Evolutionary conservation across 2,888 invertebrate genomes (phyloP).

Genomic region (Eustalomyia histrio): DNA sequence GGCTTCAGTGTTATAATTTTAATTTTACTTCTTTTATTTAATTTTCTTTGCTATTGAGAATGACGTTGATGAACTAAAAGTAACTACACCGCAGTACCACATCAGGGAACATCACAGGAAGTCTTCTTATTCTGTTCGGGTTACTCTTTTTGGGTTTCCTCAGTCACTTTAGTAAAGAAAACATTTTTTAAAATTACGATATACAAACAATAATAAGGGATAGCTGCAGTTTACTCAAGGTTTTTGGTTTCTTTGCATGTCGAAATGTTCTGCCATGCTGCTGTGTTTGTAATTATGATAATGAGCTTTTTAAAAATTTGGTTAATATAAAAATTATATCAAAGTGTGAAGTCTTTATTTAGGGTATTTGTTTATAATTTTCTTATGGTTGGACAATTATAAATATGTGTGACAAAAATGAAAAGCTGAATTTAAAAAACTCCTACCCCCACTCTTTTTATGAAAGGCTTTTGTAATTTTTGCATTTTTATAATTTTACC

Average conservation of each 20-base stretch:
- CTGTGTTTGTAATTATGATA: constrained; percentile 18
- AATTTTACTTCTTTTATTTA: constrained; percentile 25
- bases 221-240: not conserved
- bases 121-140: not conserved
- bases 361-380: not conserved
- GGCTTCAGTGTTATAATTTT: constrained; percentile 28
- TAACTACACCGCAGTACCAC: constrained; percentile 41
- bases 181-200: not conserved
- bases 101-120: not conserved
- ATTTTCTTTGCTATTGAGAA: constrained; percentile 27
- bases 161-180: constrained; percentile 1
- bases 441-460: too few relatives aligned
- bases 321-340: constrained; percentile 20
- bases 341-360: constrained; percentile 10
- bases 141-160: not conserved
- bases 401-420: too few relatives aligned
- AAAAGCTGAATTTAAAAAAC: too few relatives aligned
- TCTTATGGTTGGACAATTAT: too few relatives aligned
- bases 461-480: too few relatives aligned
- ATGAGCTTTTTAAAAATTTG: constrained; percentile 23
- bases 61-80: constrained; percentile 54
- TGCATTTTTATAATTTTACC: too few relatives aligned
- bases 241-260: not conserved
- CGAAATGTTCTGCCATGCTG: not conserved
- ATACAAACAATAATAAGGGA: not conserved